phyloP scores from a whole-genome alignment of 2,113 vertebrate genomes.

The Morone chrysops region DNA sequence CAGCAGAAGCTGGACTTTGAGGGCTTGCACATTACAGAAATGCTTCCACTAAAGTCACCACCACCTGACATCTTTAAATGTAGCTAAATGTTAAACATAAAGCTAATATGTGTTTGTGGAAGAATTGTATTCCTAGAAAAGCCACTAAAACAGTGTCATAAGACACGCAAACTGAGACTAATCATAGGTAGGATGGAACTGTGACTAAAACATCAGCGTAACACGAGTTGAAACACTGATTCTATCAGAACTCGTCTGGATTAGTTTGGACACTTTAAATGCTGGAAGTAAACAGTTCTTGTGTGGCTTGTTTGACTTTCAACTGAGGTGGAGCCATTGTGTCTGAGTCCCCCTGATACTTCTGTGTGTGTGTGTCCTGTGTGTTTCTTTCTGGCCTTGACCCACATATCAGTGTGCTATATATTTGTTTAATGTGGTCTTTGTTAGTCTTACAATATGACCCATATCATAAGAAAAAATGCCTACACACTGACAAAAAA shows the following conservation, averaged over 20 bases:
- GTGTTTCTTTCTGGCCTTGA: constrained; percentile 5
- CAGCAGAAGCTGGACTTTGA: not conserved
- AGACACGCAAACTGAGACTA: not conserved
- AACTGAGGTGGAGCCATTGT: not conserved
- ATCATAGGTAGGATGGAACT: not conserved
- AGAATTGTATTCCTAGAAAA: not conserved
- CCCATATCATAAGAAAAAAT: not conserved
- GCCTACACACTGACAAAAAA: not conserved
- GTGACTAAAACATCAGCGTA: not conserved
- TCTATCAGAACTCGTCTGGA: not conserved
- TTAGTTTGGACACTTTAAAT: not conserved
- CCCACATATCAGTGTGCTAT: not conserved
- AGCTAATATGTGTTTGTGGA: not conserved
- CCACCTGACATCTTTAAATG: not conserved
- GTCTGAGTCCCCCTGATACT: not conserved
- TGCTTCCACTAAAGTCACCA: not conserved
- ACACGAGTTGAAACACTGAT: no score
- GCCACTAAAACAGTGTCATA: not conserved
- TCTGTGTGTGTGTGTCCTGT: not conserved
- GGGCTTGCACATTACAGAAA: not conserved
- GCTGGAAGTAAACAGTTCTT: not conserved
- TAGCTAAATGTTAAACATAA: not conserved
- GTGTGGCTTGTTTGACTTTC: not conserved
- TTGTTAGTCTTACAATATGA: not conserved
- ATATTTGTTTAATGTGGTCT: no score